phyloP scores from a whole-genome alignment of 1,140 invertebrate species.

The Protaetia brevitarsis region DNA sequence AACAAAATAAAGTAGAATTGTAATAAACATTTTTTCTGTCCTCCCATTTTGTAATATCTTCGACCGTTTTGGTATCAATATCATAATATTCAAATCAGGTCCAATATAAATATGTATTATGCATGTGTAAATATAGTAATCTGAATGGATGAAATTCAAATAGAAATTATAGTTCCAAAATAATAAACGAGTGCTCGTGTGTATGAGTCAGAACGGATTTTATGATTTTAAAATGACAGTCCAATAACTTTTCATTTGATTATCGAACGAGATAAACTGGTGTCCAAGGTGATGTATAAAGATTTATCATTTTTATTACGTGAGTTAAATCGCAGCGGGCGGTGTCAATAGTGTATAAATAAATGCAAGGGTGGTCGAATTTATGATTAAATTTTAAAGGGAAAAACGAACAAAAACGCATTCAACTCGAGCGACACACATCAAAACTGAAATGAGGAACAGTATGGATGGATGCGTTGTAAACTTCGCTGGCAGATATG shows the following conservation, averaged over 20 bases:
- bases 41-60: background rate
- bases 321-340: conserved; percentile 28
- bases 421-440: too few species aligned
- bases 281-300: conserved; percentile 30
- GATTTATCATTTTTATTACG: conserved; percentile 33
- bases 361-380: conserved; percentile 24
- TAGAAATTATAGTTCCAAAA: conserved; percentile 8
- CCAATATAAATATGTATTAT: background rate
- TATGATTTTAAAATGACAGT: conserved; percentile 31
- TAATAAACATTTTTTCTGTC: background rate
- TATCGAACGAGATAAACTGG: conserved; percentile 29
- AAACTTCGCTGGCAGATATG: background rate
- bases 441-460: background rate
- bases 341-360: conserved; percentile 25
- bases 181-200: background rate
- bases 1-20: background rate
- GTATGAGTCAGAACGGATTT: conserved; percentile 18
- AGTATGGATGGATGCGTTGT: background rate
- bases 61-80: conserved; percentile 4
- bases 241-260: conserved; percentile 34
- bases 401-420: conserved; percentile 13
- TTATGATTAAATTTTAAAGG: conserved; percentile 22
- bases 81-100: background rate
- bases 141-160: background rate
- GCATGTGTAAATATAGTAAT: background rate